phyloP scores from a whole-genome alignment of 2,113 vertebrate species.

The Plecturocebus donacophilus region DNA sequence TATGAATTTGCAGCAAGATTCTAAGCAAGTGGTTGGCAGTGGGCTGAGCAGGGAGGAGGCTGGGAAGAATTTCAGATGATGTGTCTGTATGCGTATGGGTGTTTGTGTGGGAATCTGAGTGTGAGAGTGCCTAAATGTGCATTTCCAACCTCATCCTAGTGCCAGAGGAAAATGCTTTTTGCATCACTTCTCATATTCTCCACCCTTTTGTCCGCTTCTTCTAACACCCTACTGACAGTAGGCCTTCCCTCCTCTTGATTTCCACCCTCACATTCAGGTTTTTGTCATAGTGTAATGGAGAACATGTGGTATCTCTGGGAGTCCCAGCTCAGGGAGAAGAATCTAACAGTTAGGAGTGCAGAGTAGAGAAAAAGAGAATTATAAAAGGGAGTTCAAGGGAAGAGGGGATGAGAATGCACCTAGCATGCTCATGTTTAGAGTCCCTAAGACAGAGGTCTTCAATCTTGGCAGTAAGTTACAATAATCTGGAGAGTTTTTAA shows the following conservation, averaged over 20 bases:
- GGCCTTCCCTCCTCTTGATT: constrained; percentile 56
- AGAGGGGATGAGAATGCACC: background rate
- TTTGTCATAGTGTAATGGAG: background rate
- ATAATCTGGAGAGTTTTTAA: background rate
- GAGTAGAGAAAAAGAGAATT: constrained; percentile 14
- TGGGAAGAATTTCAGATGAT: constrained; percentile 65
- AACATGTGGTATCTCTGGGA: constrained; percentile 42
- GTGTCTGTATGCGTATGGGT: constrained; percentile 72
- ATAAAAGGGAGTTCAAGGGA: background rate
- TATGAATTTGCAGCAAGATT: constrained; percentile 65
- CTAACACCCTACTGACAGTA: constrained; percentile 67
- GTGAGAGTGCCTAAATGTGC: constrained; percentile 56
- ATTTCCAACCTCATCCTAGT: constrained; percentile 26
- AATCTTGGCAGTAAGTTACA: background rate
- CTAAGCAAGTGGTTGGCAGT: constrained; percentile 60
- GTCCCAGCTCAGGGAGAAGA: constrained; percentile 22
- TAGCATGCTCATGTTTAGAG: background rate
- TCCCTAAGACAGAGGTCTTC: background rate
- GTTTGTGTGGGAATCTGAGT: constrained; percentile 70
- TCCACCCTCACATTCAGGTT: constrained; percentile 53
- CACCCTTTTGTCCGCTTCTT: constrained; percentile 43
- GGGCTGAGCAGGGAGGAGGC: constrained; percentile 65
- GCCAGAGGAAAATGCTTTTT: constrained; percentile 55
- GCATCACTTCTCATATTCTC: constrained; percentile 38
- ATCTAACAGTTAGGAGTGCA: constrained; percentile 32